phyloP scores from a whole-genome alignment of 2,113 vertebrate genomes.

The Cebidichthys violaceus region DNA sequence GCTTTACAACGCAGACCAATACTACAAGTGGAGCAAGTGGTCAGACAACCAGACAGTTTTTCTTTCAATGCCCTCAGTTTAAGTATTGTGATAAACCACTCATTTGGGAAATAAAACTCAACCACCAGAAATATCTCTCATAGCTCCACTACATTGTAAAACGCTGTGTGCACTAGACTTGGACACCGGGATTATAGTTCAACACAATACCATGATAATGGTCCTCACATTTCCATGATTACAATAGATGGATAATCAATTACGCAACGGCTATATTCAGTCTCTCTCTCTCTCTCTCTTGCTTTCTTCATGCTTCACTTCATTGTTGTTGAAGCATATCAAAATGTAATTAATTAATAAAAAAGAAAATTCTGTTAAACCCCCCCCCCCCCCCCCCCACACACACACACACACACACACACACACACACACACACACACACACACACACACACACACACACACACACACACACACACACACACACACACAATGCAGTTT shows the following conservation, averaged over 20 bases:
- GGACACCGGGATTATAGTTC: neutral
- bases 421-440: too few relatives aligned
- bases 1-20: constrained; percentile 8
- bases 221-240: neutral
- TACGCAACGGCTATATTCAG: neutral
- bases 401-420: too few relatives aligned
- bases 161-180: neutral
- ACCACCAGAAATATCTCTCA: neutral
- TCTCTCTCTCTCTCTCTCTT: neutral
- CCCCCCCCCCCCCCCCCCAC: too few relatives aligned
- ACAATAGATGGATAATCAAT: neutral
- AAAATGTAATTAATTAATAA: neutral
- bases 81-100: constrained; percentile 2
- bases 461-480: too few relatives aligned
- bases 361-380: too few relatives aligned
- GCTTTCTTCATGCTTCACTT: neutral
- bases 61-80: constrained; percentile 8
- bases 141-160: neutral
- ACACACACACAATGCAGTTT: neutral
- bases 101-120: neutral
- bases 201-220: neutral
- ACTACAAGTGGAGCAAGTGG: neutral
- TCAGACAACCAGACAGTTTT: neutral
- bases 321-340: neutral
- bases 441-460: neutral